A percentile compares a stretch with the other conserved stretches of the same genome.
phyloP scores from a whole-genome alignment of 2,888 invertebrate genomes.

The Lasioglossum lativentre region DNA sequence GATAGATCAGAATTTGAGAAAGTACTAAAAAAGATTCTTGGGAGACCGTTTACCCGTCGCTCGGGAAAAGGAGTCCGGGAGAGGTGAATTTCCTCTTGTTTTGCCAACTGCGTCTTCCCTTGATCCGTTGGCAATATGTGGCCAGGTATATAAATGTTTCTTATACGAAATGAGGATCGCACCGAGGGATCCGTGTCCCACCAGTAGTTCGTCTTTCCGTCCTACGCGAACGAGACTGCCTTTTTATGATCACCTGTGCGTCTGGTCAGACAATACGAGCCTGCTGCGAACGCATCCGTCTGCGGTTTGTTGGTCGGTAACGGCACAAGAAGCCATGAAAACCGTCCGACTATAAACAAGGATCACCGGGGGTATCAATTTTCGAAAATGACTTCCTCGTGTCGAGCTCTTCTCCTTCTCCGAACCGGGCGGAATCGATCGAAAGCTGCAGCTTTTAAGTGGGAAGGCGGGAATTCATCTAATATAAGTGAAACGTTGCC shows the following conservation, averaged over 20 bases:
- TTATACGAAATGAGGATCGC: background rate
- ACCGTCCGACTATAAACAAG: background rate
- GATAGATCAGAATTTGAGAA: background rate
- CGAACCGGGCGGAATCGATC: background rate
- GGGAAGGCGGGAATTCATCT: background rate
- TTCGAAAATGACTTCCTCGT: background rate
- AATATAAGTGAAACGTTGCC: background rate
- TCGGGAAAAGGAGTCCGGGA: background rate
- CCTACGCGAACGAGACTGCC: background rate
- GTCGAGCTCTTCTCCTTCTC: too few relatives aligned
- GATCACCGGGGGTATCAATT: background rate
- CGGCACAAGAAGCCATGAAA: background rate
- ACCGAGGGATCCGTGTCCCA: background rate
- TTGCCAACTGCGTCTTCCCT: background rate
- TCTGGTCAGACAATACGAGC: background rate
- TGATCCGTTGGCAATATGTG: background rate
- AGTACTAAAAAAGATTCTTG: background rate
- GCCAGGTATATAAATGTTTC: slow-evolving; percentile 1
- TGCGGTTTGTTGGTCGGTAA: background rate
- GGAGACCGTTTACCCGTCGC: background rate
- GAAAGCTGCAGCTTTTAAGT: background rate
- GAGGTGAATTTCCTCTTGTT: background rate
- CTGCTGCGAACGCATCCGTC: background rate
- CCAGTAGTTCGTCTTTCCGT: background rate
- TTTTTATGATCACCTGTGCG: background rate